Evolutionary conservation across 2,888 invertebrate species (phyloP).

Genomic region (Ennomos erosarius): DNA sequence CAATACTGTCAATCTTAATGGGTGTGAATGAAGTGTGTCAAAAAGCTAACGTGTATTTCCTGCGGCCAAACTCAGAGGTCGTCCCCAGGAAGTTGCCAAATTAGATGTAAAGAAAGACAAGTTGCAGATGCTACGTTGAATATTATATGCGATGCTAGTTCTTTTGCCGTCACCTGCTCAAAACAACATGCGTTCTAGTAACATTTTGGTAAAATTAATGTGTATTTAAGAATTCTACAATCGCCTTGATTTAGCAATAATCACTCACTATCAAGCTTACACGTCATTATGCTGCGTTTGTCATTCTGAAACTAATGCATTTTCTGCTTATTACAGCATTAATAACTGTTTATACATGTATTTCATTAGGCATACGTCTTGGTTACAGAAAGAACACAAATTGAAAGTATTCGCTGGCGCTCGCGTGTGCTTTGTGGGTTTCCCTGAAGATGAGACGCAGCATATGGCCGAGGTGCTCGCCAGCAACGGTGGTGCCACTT

Average conservation of each 20-base stretch:
- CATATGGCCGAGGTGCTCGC: conserved; percentile 96
- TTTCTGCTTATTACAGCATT: conserved; percentile 9
- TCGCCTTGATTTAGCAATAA: too few relatives aligned
- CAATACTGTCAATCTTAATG: conserved; percentile 24
- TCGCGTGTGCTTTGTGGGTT: conserved; percentile 95
- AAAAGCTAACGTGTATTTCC: conserved; percentile 38
- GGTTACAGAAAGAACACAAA: conserved; percentile 87
- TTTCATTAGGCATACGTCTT: conserved; percentile 2
- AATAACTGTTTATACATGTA: background rate
- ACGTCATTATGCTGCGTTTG: background rate
- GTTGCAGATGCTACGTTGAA: conserved; percentile 17
- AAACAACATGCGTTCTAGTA: background rate
- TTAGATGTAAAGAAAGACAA: conserved; percentile 24
- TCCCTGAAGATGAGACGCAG: conserved; percentile 94
- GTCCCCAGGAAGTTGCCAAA: conserved; percentile 41
- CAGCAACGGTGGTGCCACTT: conserved; percentile 93
- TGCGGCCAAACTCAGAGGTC: conserved; percentile 31
- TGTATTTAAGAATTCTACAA: too few relatives aligned
- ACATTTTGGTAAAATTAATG: too few relatives aligned
- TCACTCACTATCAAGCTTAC: too few relatives aligned
- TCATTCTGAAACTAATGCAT: conserved; percentile 6
- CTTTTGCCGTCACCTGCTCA: background rate
- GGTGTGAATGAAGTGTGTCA: conserved; percentile 34
- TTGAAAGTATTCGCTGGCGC: conserved; percentile 95
- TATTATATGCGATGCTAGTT: conserved; percentile 3